phyloP scores from a whole-genome alignment of 2,797 vertebrate species.

The Cossypha caffra region DNA sequence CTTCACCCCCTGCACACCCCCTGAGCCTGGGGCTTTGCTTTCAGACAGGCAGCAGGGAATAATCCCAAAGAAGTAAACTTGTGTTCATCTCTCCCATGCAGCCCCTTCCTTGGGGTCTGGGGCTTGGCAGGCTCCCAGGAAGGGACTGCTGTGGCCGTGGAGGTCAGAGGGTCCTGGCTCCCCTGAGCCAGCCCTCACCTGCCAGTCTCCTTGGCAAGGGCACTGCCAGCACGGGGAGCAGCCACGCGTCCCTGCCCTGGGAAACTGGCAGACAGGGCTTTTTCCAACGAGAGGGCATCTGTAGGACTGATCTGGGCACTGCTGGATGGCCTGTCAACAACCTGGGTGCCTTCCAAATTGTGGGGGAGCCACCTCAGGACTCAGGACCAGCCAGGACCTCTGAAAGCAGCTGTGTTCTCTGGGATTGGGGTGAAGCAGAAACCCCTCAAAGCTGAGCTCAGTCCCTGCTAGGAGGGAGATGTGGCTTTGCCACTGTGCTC shows the following conservation, averaged over 20 bases:
- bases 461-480: rapidly evolving
- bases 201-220: slow-evolving; percentile 41
- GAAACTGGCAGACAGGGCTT: not conserved
- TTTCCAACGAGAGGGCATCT: not conserved
- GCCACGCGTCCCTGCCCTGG: not conserved
- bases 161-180: rapidly evolving
- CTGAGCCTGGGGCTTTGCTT: not conserved
- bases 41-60: not conserved
- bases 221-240: rapidly evolving
- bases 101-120: rapidly evolving
- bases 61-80: not conserved
- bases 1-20: not conserved
- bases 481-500: not conserved
- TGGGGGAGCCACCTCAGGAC: not conserved
- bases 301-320: not conserved
- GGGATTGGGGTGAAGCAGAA: rapidly evolving
- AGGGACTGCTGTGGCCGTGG: rapidly evolving
- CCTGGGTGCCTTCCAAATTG: not conserved
- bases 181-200: not conserved
- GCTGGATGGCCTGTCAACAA: rapidly evolving
- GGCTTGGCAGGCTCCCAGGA: not conserved
- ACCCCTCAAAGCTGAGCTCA: not conserved
- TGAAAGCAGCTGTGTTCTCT: rapidly evolving
- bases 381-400: not conserved
- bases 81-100: not conserved